Percentiles rank a stretch among this genome's conserved stretches.
phyloP scores from a whole-genome alignment of 2,888 invertebrate genomes.

The Stenoptilia bipunctidactyla region DNA sequence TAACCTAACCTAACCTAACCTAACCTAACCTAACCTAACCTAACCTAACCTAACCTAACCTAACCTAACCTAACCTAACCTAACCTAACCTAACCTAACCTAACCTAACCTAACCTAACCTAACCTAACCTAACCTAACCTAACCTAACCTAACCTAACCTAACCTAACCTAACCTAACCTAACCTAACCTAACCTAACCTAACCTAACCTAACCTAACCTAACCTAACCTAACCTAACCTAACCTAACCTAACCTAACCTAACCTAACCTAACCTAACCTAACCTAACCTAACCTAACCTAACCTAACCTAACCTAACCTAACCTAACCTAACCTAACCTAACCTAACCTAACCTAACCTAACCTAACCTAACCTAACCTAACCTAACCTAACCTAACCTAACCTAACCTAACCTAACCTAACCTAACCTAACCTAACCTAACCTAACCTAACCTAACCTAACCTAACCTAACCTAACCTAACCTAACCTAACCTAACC shows the following conservation, averaged over 20 bases:
- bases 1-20: conserved; percentile 16
- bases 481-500: too few species aligned
- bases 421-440: too few species aligned
- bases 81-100: conserved; percentile 10
- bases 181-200: conserved; percentile 10
- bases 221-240: conserved; percentile 10
- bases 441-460: too few species aligned
- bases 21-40: conserved; percentile 12
- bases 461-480: too few species aligned
- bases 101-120: conserved; percentile 16
- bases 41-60: conserved; percentile 10
- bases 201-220: conserved; percentile 10
- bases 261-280: conserved; percentile 16
- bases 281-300: conserved; percentile 16
- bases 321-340: too few species aligned
- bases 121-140: conserved; percentile 16
- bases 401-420: too few species aligned
- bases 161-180: conserved; percentile 14
- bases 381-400: too few species aligned
- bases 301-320: conserved; percentile 16
- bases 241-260: conserved; percentile 15
- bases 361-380: too few species aligned
- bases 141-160: conserved; percentile 16
- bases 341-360: too few species aligned
- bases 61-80: conserved; percentile 10